Percentiles rank a stretch among this genome's conserved stretches.
Conservation (phyloP, 2,797 vertebrate genomes). For the Hippocampus kuda region DNA sequence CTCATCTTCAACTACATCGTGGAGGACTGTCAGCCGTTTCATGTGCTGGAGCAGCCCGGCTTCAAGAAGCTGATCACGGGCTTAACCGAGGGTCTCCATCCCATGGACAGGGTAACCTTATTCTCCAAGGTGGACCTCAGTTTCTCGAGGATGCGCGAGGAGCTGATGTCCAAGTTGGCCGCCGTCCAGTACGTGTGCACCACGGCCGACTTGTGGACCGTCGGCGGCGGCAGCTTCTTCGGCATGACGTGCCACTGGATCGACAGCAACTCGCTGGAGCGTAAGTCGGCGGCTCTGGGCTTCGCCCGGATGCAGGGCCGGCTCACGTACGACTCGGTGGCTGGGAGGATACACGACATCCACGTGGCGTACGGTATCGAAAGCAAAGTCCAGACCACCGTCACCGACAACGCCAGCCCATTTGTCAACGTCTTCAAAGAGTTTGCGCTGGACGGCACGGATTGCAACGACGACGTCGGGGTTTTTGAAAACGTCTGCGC, state of each 20-base stretch:
- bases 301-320: conserved; percentile 54
- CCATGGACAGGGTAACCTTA: conserved; percentile 59
- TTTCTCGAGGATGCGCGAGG: conserved; percentile 60
- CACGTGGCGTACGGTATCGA: conserved; percentile 61
- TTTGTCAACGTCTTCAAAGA: conserved; percentile 62
- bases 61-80: conserved; percentile 61
- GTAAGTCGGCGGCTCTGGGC: conserved; percentile 62
- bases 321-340: conserved; percentile 53
- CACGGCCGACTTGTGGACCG: conserved; percentile 66
- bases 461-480: conserved; percentile 51
- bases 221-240: conserved; percentile 59
- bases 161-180: conserved; percentile 52
- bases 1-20: conserved; percentile 60
- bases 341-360: conserved; percentile 59
- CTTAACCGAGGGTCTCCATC: conserved; percentile 57
- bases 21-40: conserved; percentile 62
- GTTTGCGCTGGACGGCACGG: conserved; percentile 45
- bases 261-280: conserved; percentile 52
- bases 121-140: conserved; percentile 56
- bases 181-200: conserved; percentile 62
- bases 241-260: conserved; percentile 74
- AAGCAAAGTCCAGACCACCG: conserved; percentile 63
- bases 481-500: conserved; percentile 56
- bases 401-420: conserved; percentile 64
- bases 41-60: conserved; percentile 60